A percentile compares a stretch with the other conserved stretches of the same genome.
phyloP scores from a whole-genome alignment of 2,797 vertebrate species.

The Craterocephalus amniculus region DNA sequence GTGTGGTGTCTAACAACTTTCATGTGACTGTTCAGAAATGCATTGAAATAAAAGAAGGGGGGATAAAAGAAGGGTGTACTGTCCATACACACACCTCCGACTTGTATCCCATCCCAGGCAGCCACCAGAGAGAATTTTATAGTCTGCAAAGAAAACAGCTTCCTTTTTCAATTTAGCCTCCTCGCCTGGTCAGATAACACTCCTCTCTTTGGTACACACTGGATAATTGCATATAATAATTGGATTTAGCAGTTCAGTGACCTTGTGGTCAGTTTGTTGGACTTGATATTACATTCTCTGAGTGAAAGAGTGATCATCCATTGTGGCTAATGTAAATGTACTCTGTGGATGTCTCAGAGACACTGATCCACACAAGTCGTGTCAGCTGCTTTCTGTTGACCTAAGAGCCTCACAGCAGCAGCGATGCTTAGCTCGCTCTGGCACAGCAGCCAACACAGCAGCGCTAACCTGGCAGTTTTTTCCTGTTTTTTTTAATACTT shows the following conservation, averaged over 20 bases:
- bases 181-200: slow-evolving; percentile 45
- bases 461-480: background rate
- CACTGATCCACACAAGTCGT: slow-evolving; percentile 21
- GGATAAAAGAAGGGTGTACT: no score
- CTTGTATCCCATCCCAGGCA: background rate
- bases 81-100: no score
- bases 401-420: slow-evolving; percentile 25
- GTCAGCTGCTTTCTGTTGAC: slow-evolving; percentile 23
- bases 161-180: slow-evolving; percentile 34
- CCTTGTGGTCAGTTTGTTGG: slow-evolving; percentile 58
- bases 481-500: slow-evolving; percentile 36
- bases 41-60: no score
- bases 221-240: slow-evolving; percentile 74
- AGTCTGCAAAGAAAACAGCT: slow-evolving; percentile 11
- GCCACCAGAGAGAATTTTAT: slow-evolving; percentile 6
- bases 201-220: slow-evolving; percentile 44
- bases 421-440: slow-evolving; percentile 25
- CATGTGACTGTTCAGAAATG: no score
- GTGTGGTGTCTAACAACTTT: no score
- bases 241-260: slow-evolving; percentile 71
- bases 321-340: slow-evolving; percentile 9
- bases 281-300: slow-evolving; percentile 40
- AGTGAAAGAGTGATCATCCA: background rate
- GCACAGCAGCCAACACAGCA: slow-evolving; percentile 8
- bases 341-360: slow-evolving; percentile 19